These are phyloP conservation scores for Tychaedon coryphoeus DNA, from an alignment of 2,113 vertebrate genomes.

Conservation along the genomic window DNA sequence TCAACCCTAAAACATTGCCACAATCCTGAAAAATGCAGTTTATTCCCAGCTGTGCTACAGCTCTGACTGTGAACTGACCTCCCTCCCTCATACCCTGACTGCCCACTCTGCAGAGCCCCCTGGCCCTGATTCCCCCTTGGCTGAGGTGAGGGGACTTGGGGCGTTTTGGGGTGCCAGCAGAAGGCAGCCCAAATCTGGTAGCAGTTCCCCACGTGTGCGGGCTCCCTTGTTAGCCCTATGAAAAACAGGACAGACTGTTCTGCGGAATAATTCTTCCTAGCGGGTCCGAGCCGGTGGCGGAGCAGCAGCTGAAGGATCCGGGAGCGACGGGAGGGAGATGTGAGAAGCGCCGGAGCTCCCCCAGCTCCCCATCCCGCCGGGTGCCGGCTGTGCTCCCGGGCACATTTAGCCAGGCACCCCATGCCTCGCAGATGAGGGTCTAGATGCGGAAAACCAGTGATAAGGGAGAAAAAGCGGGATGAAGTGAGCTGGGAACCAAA, in stretches of 20 bases:
- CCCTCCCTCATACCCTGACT: background rate
- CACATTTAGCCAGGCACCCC: background rate
- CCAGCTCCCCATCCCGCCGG: background rate
- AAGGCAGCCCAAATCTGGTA: background rate
- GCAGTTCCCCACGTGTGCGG: rapidly evolving
- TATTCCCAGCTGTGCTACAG: background rate
- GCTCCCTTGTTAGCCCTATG: background rate
- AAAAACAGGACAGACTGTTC: background rate
- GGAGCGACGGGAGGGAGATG: background rate
- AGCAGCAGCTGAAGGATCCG: background rate
- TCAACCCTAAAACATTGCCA: background rate
- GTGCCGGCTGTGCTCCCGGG: background rate
- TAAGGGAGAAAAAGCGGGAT: background rate
- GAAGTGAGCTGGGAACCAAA: background rate
- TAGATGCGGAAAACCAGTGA: background rate
- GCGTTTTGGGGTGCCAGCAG: background rate
- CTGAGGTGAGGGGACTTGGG: background rate
- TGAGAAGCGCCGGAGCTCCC: background rate
- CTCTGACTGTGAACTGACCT: background rate
- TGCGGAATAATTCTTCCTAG: background rate
- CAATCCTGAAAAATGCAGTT: background rate
- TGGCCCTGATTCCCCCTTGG: background rate
- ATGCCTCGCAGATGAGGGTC: background rate
- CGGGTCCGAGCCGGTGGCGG: background rate
- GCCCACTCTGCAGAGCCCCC: background rate